Percentiles rank a stretch among this genome's conserved stretches.
Evolutionary conservation across 2,797 vertebrate species (phyloP).

Genomic region (Bovichtus diacanthus): DNA sequence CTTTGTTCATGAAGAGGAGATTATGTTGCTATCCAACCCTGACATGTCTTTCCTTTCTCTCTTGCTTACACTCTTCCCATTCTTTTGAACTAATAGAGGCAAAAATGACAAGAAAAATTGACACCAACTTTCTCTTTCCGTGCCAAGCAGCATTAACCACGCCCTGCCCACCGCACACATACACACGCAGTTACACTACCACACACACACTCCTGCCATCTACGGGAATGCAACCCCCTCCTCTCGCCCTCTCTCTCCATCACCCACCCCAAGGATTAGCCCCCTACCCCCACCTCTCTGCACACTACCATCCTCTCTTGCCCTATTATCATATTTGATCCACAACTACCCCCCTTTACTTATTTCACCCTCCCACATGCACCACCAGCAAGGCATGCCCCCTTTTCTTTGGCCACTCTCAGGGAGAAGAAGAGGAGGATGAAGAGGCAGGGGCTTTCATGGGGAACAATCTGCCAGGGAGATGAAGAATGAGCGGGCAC

Average conservation of each 20-base stretch:
- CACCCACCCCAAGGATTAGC: slow-evolving; percentile 78
- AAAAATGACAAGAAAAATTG: neutral
- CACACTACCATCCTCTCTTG: slow-evolving; percentile 73
- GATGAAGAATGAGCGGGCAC: slow-evolving; percentile 92
- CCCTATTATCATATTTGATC: slow-evolving; percentile 85
- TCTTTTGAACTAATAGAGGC: neutral
- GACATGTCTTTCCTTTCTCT: neutral
- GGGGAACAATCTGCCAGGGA: slow-evolving; percentile 88
- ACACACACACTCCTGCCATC: slow-evolving; percentile 59
- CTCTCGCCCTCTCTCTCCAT: slow-evolving; percentile 23
- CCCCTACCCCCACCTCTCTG: slow-evolving; percentile 67
- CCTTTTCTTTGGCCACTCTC: slow-evolving; percentile 87
- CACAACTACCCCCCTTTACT: slow-evolving; percentile 63
- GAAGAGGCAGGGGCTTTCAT: slow-evolving; percentile 86
- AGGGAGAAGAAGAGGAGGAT: slow-evolving; percentile 87
- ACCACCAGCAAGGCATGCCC: slow-evolving; percentile 88
- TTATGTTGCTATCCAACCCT: neutral
- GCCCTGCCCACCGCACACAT: slow-evolving; percentile 20
- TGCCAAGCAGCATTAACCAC: slow-evolving; percentile 36
- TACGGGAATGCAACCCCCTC: slow-evolving; percentile 56
- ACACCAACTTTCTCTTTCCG: slow-evolving; percentile 37
- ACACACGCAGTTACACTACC: neutral
- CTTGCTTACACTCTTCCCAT: neutral
- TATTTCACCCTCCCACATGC: slow-evolving; percentile 83
- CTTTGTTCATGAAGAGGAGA: neutral